Evolutionary conservation across 2,113 vertebrate genomes (phyloP), one percentile per base, ranked within the genome.

Genomic region (Laticauda laticaudata): DNA sequence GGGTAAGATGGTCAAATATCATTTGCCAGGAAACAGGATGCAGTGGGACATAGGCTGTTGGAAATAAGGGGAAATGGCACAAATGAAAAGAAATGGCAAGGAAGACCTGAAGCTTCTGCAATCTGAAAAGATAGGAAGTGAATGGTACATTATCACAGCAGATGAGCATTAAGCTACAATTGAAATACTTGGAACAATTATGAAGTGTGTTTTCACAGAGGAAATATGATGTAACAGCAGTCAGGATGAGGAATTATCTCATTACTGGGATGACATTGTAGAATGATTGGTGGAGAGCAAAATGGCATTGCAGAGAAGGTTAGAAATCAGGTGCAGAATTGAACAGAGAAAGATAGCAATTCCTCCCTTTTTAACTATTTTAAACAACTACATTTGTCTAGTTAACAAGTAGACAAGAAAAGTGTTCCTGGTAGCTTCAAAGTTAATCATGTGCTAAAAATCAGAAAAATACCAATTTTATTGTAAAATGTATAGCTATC

Each of bases 151-250:
- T 1, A 55, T 48, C 48, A 69, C 26, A 92, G 85, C 24, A 6
- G 61, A 88, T 59, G 90, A 93, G 89, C n/a, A 91, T 3, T 5
- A 92, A 18, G 4, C 91, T 91, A 92, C 92, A 86, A 23, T 2
- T 24, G 92, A 43, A 3, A 8, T 4, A 8, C 0, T 1, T 81
- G 26, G 14, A 45, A 26, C 92, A 10, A 2, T 2, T 90, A 24
- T 0, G 39, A 85, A 18, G 8, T n/a, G 86, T 91, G 14, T 1
- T 11, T 57, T 92, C 86, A 91, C 10, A 23, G 55, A 45, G 18
- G 1, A 88, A 24, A 92, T 57, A 61, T 8, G 75, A 81, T 81
- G 29, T 88, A 88, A 48, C 12, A 88, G 59, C 39, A 93, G 91
- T 0, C 4, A 90, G n/a, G 64, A 43, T 2, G 59, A 12, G 5